Percentiles rank a stretch among this genome's conserved stretches.
phyloP scores from a whole-genome alignment of 2,888 invertebrate genomes.

The Nephrotoma guestfalica region DNA sequence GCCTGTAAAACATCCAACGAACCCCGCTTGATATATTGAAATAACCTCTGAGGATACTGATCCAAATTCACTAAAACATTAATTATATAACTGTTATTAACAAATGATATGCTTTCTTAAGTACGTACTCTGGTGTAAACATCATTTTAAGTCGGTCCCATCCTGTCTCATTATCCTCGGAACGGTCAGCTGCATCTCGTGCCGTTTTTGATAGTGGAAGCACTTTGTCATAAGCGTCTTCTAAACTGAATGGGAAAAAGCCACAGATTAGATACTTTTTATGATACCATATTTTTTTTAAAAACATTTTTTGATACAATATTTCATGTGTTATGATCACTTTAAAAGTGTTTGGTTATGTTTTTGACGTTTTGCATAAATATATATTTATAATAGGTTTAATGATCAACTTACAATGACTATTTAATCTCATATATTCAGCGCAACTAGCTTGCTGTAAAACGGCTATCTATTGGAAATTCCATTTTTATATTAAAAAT shows the following conservation, averaged over 20 bases:
- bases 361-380: neutral
- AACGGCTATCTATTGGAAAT: too few species aligned
- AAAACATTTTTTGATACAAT: neutral
- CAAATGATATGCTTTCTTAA: neutral
- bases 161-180: conserved; percentile 23
- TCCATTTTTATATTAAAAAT: too few species aligned
- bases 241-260: neutral
- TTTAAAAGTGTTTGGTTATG: neutral
- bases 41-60: conserved; percentile 44
- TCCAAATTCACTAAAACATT: conserved; percentile 43
- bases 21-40: conserved; percentile 42
- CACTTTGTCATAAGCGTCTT: conserved; percentile 4
- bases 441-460: too few species aligned
- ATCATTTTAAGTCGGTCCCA: conserved; percentile 25
- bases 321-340: neutral
- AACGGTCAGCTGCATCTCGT: conserved; percentile 9
- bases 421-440: too few species aligned
- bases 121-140: conserved; percentile 25
- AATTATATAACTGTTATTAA: neutral
- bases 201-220: conserved; percentile 8
- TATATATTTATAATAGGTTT: neutral
- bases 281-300: neutral
- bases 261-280: neutral
- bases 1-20: conserved; percentile 46
- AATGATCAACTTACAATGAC: neutral